A percentile compares a stretch with the other conserved stretches of the same genome.
phyloP scores from a whole-genome alignment of 2,888 invertebrate genomes.

The Apotomis turbidana region DNA sequence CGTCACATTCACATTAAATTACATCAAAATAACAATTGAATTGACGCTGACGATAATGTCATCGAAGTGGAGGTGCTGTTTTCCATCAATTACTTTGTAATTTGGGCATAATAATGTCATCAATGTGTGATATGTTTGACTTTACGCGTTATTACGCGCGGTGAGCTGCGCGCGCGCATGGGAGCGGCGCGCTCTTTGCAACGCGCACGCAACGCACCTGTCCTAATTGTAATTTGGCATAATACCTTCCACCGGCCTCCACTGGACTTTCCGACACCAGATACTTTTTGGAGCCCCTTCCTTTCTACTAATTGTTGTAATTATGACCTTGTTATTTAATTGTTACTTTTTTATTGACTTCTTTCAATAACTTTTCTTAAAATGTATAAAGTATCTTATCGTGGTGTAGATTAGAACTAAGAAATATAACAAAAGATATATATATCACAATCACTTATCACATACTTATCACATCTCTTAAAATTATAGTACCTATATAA shows the following conservation, averaged over 20 bases:
- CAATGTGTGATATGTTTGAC: slow-evolving; percentile 63
- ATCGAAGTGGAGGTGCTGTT: slow-evolving; percentile 50
- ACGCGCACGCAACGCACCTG: slow-evolving; percentile 46
- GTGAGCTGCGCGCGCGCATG: slow-evolving; percentile 44
- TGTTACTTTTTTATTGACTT: not conserved
- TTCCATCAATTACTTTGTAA: slow-evolving; percentile 53
- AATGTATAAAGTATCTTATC: too few relatives aligned
- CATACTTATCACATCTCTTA: too few relatives aligned
- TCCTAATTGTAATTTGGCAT: slow-evolving; percentile 30
- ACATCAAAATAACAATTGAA: slow-evolving; percentile 63
- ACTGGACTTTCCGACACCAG: not conserved
- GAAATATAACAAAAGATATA: too few relatives aligned
- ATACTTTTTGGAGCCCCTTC: not conserved
- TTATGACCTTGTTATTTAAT: too few relatives aligned
- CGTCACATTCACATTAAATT: slow-evolving; percentile 56
- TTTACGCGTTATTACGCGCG: slow-evolving; percentile 66
- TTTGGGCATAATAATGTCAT: slow-evolving; percentile 67
- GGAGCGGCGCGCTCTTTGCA: slow-evolving; percentile 63
- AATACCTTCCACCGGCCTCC: not conserved
- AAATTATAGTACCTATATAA: too few relatives aligned
- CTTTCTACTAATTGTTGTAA: not conserved
- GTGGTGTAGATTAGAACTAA: too few relatives aligned
- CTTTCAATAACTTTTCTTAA: too few relatives aligned
- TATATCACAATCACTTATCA: too few relatives aligned
- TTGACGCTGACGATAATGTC: slow-evolving; percentile 58